Conservation (phyloP, 2,113 vertebrate genomes). For the Malurus cyaneus region DNA sequence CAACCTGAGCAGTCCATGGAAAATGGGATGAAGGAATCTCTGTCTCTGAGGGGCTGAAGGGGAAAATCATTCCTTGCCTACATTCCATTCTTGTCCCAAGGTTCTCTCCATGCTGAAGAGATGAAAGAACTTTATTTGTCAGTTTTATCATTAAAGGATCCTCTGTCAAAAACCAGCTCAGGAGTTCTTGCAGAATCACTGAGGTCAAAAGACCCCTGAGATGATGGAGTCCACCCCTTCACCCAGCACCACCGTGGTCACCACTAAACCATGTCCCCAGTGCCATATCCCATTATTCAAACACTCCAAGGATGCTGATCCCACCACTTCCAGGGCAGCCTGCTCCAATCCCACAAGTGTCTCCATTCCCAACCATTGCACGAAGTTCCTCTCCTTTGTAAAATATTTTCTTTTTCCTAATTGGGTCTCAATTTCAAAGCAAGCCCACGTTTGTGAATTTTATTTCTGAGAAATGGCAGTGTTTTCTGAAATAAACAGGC, state of each 20-base stretch:
- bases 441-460: background rate
- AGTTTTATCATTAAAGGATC: background rate
- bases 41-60: background rate
- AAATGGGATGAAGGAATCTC: background rate
- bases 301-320: background rate
- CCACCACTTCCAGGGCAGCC: background rate
- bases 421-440: background rate
- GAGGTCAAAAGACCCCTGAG: background rate
- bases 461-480: accelerated
- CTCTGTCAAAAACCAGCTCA: background rate
- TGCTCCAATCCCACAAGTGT: accelerated
- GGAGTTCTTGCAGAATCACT: background rate
- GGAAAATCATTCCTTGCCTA: background rate
- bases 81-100: accelerated
- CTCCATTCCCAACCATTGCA: background rate
- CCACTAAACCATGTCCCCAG: background rate
- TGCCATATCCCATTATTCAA: background rate
- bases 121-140: background rate
- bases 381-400: background rate
- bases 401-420: background rate
- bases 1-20: background rate
- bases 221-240: background rate
- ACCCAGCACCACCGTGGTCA: background rate
- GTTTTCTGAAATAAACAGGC: background rate
- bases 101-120: accelerated